These are phyloP conservation scores for Orientallactaga bullata DNA, from an alignment of 2,113 vertebrate genomes.

Conservation along the genomic window DNA sequence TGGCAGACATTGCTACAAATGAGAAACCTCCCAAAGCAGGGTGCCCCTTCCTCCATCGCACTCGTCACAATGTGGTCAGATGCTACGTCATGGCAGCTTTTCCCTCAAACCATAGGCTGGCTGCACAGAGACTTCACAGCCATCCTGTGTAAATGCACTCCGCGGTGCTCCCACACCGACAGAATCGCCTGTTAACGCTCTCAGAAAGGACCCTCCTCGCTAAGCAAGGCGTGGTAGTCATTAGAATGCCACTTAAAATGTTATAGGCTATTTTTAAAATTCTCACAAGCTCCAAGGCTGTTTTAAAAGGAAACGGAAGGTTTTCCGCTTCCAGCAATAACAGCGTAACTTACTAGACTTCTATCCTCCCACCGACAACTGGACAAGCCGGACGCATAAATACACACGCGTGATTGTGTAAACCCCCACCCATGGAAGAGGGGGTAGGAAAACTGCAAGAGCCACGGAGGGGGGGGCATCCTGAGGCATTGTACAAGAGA, in stretches of 20 bases:
- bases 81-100: too few relatives aligned
- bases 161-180: accelerated
- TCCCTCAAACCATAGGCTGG: neutral
- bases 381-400: neutral
- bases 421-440: too few relatives aligned
- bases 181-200: neutral
- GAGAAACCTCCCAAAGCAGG: neutral
- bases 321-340: neutral
- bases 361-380: neutral
- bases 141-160: neutral
- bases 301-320: constrained; percentile 29
- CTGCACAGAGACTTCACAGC: neutral
- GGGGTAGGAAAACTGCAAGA: too few relatives aligned
- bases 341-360: neutral
- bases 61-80: neutral
- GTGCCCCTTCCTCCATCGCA: neutral
- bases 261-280: neutral
- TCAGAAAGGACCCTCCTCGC: neutral
- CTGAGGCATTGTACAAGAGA: too few relatives aligned
- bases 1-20: neutral
- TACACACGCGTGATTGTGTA: neutral
- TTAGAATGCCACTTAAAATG: neutral
- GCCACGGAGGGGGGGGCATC: too few relatives aligned
- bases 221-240: neutral
- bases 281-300: neutral